Conservation (phyloP, 2,797 vertebrate genomes). For the Pangasius mekongensis region DNA sequence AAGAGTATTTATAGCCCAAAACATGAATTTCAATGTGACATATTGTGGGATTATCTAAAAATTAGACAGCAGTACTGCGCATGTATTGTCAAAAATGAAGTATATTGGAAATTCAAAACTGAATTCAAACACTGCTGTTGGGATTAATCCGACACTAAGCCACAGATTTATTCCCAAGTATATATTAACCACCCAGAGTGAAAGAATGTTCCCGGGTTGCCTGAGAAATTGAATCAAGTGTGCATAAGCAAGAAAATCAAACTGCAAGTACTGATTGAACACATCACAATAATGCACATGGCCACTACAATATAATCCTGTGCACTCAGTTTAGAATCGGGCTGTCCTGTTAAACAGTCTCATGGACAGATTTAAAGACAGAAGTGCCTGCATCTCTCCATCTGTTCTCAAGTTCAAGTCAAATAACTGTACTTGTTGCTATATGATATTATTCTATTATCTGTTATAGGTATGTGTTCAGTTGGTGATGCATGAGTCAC, state of each 20-base stretch:
- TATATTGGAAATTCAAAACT: too few relatives aligned
- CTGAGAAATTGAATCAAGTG: not conserved
- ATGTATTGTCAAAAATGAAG: too few relatives aligned
- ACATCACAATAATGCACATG: not conserved
- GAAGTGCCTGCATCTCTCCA: not conserved
- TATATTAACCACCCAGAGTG: not conserved
- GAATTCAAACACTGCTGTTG: not conserved
- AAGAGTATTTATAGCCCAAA: not conserved
- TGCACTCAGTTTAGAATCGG: not conserved
- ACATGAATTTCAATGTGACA: not conserved
- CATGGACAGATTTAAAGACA: not conserved
- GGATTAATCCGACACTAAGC: not conserved
- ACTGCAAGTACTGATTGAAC: not conserved
- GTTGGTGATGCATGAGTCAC: not conserved
- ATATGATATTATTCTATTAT: not conserved
- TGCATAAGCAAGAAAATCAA: not conserved
- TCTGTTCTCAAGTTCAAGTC: not conserved
- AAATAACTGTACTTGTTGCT: not conserved
- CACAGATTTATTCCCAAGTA: not conserved
- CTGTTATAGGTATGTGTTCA: not conserved
- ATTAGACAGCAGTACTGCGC: not conserved
- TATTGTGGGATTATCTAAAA: not conserved
- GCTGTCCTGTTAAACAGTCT: not conserved
- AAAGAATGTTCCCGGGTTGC: not conserved
- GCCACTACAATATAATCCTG: not conserved